These are phyloP conservation scores for Schizopygopsis malacanthus DNA, from an alignment of 2,797 vertebrate genomes.

Conservation along the genomic window DNA sequence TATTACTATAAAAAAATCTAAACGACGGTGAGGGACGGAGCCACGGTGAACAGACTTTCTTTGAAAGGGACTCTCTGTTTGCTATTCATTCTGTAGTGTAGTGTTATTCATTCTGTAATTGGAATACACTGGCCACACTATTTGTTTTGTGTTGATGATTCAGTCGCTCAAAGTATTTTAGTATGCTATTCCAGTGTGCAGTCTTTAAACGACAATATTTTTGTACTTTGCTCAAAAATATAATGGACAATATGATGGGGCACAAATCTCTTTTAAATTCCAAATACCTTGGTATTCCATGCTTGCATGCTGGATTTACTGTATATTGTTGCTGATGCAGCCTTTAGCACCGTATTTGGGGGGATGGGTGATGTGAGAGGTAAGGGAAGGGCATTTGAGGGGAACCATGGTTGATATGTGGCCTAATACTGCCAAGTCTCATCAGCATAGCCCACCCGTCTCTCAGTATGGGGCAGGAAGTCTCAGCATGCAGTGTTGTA, in stretches of 20 bases:
- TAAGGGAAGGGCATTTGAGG: conserved; percentile 33
- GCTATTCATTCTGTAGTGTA: not conserved
- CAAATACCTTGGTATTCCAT: not conserved
- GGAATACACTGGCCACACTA: not conserved
- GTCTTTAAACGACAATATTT: not conserved
- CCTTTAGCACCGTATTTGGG: conserved; percentile 11
- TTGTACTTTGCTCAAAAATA: not conserved
- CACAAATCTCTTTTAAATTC: not conserved
- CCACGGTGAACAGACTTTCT: not conserved
- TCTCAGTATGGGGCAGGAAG: conserved; percentile 44
- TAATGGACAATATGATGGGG: not conserved
- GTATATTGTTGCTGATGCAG: not conserved
- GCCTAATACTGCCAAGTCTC: conserved; percentile 53
- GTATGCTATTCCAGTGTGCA: not conserved
- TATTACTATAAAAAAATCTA: too few relatives aligned
- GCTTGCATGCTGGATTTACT: not conserved
- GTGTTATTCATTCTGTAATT: not conserved
- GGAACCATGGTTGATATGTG: conserved; percentile 43
- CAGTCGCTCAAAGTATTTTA: not conserved
- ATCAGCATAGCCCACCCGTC: conserved; percentile 33
- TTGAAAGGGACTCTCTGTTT: not conserved
- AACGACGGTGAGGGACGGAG: too few relatives aligned
- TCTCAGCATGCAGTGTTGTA: conserved; percentile 34
- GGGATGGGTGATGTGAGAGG: conserved; percentile 16
- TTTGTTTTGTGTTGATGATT: not conserved